Evolutionary conservation across 2,888 invertebrate genomes (phyloP), one percentile per base, ranked within the genome.

Genomic region (Patella depressa): DNA sequence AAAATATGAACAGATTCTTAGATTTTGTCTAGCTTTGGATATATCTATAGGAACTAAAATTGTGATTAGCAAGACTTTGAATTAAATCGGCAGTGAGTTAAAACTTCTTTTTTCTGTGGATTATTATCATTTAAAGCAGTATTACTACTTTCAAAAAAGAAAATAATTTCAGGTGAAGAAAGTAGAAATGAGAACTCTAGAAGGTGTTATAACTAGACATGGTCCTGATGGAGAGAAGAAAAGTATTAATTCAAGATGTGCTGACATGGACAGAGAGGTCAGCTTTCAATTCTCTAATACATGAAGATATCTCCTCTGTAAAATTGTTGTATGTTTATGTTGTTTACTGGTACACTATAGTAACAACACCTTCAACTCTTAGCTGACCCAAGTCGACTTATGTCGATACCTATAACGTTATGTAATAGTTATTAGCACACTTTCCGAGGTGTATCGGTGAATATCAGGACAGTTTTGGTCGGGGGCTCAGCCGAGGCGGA

Each of bases 231-330:
- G 91, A 15, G 85, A 87, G 74, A 88, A 85, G 80, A 83, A 83
- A 71, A 88, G 86, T 70, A 85, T 89, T 53, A 89, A 84, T 45
- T 88, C 87, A 9, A 87, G 88, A 76, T 91, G 91, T 87, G 87
- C 87, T 17, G 91, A 92, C 73, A 85, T 91, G 17, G 89, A 91
- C 78, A 84, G 85, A 78, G 91, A 91, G 89, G 91, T 91, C 71
- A 74, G 77, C 19, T 24, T 45, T 55, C 17, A 34, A 59, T 12
- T 65, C 15, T 59, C n/a, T 14, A 65, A 24, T 65, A 24, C 14
- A 73, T 29, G 5, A 29, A 14, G 2, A 29, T 45, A 9, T 7
- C 9, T 45, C 45, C 45, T 45, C 45, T 45, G 45, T 45, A 45
- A 45, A 45, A 1, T 45, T 45, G 45, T 45, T 45, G 45, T 45